Conservation (phyloP, 2,113 vertebrate species). For the Tretioscincus oriximinensis region DNA sequence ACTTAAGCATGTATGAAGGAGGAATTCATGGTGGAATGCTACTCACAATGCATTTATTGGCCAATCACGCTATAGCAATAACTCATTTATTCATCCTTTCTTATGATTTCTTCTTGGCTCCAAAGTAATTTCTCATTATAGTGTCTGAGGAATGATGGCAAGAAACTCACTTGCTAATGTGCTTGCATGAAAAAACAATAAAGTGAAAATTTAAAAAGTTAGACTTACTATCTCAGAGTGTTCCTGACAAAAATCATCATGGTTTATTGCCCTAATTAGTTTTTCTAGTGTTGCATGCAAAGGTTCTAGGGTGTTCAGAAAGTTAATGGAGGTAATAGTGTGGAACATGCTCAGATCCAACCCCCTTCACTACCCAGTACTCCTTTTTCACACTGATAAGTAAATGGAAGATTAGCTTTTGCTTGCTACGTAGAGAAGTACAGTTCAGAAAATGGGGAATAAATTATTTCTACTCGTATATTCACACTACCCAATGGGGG, state of each 20-base stretch:
- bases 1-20: too few relatives aligned
- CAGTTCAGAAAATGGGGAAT: not conserved
- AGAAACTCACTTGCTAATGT: conserved; percentile 8
- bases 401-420: conserved; percentile 25
- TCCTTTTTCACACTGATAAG: conserved; percentile 46
- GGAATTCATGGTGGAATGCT: too few relatives aligned
- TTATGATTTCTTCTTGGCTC: not conserved
- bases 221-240: conserved; percentile 24
- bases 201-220: conserved; percentile 10
- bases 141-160: not conserved
- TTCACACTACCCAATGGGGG: not conserved
- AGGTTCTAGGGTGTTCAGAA: conserved; percentile 42
- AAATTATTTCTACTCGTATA: rapidly evolving
- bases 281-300: conserved; percentile 41
- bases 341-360: conserved; percentile 14
- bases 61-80: too few relatives aligned
- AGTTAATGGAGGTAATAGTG: conserved; percentile 50
- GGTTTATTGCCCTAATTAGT: conserved; percentile 54
- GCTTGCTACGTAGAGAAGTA: conserved; percentile 14
- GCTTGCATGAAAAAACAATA: not conserved
- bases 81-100: not conserved
- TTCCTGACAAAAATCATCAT: conserved; percentile 19
- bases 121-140: not conserved
- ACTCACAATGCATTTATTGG: too few relatives aligned
- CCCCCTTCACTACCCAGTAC: not conserved